Conservation (phyloP, 2,113 vertebrate genomes). For the Phasianus colchicus region DNA sequence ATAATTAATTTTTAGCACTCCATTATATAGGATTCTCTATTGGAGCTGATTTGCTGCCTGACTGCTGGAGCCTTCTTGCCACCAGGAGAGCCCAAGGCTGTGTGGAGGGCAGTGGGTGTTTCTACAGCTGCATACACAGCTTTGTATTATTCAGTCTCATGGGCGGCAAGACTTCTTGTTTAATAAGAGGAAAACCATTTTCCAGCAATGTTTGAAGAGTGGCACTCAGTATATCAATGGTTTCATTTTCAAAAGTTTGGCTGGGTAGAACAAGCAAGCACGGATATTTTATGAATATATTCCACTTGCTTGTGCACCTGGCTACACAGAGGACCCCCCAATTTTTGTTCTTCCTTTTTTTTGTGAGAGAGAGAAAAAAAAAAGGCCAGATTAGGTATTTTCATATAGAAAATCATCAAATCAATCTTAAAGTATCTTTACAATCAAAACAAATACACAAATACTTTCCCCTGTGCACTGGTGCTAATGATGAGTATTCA, state of each 20-base stretch:
- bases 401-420: background rate
- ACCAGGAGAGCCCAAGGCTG: background rate
- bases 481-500: background rate
- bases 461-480: background rate
- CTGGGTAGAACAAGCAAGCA: background rate
- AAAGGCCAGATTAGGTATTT: background rate
- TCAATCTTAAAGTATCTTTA: background rate
- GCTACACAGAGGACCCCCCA: background rate
- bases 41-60: background rate
- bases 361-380: background rate
- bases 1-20: background rate
- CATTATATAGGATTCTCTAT: background rate
- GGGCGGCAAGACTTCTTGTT: background rate
- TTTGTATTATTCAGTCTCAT: background rate
- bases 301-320: background rate
- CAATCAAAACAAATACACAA: background rate
- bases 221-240: background rate
- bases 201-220: background rate
- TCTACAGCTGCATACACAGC: background rate
- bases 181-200: background rate
- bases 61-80: background rate
- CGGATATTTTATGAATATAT: background rate
- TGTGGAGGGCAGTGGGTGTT: background rate
- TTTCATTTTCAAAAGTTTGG: background rate
- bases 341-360: background rate